Percentiles rank a stretch among this genome's conserved stretches.
phyloP scores from a whole-genome alignment of 2,888 invertebrate genomes.

The Pachliopta kotzebuea region DNA sequence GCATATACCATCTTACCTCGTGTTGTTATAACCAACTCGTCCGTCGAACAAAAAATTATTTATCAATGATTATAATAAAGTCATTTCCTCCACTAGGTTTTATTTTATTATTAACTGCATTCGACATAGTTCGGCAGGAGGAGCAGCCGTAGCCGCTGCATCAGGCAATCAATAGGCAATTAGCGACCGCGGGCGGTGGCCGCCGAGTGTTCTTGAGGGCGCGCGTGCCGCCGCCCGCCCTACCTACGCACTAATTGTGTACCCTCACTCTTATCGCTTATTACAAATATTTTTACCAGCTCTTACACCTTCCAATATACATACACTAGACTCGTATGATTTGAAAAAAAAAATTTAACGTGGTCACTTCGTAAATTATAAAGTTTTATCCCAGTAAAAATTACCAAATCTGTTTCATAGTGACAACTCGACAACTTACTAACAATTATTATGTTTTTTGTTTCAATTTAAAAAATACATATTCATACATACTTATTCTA shows the following conservation, averaged over 20 bases:
- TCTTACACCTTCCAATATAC: conserved; percentile 18
- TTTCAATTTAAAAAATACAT: too few species aligned
- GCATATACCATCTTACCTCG: too few species aligned
- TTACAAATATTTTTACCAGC: conserved; percentile 29
- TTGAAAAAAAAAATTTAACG: not conserved
- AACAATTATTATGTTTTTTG: too few species aligned
- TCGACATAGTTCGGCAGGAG: conserved; percentile 17
- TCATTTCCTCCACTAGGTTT: not conserved
- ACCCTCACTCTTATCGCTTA: conserved; percentile 39
- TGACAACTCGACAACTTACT: too few species aligned
- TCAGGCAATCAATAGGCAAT: conserved; percentile 53
- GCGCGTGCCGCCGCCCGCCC: conserved; percentile 47
- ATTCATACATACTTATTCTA: too few species aligned
- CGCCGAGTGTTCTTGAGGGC: conserved; percentile 49
- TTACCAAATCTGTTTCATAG: too few species aligned
- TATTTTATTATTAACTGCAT: conserved; percentile 19
- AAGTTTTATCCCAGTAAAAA: too few species aligned
- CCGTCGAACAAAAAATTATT: not conserved
- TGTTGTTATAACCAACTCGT: too few species aligned
- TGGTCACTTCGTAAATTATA: too few species aligned
- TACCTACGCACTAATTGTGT: conserved; percentile 47
- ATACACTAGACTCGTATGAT: not conserved
- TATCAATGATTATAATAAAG: not conserved
- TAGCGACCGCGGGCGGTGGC: conserved; percentile 49
- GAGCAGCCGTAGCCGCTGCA: conserved; percentile 20